Evolutionary conservation across 2,888 invertebrate genomes (phyloP).

Genomic region (Tineola bisselliella): DNA sequence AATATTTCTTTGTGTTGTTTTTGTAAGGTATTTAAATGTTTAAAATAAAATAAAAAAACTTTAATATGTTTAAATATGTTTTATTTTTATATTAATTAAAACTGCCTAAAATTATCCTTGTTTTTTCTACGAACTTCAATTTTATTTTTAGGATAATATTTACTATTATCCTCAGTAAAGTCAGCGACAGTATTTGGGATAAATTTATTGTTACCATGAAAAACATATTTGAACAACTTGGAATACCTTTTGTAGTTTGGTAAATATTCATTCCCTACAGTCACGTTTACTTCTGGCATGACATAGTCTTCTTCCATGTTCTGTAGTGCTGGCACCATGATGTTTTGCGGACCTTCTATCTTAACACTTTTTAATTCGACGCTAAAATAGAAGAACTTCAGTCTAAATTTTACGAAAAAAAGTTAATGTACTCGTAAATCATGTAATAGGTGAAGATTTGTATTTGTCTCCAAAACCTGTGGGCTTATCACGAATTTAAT

Average conservation of each 20-base stretch:
- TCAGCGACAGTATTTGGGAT: background rate
- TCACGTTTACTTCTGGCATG: background rate
- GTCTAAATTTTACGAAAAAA: too few relatives aligned
- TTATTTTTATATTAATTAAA: too few relatives aligned
- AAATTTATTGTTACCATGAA: background rate
- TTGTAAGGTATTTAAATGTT: too few relatives aligned
- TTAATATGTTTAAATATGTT: too few relatives aligned
- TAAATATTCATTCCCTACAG: background rate
- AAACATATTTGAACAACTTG: background rate
- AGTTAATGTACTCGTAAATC: too few relatives aligned
- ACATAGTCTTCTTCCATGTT: background rate
- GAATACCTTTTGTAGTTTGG: background rate
- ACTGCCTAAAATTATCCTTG: too few relatives aligned
- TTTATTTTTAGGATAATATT: background rate
- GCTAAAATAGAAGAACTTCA: constrained; percentile 22
- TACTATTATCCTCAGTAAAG: background rate
- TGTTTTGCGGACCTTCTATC: constrained; percentile 21
- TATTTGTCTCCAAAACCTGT: too few relatives aligned
- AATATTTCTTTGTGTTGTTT: background rate
- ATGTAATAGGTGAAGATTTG: too few relatives aligned
- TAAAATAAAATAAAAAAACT: too few relatives aligned
- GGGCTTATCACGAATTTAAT: too few relatives aligned
- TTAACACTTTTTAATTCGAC: constrained; percentile 50
- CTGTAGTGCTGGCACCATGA: background rate
- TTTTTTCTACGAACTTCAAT: background rate